Conservation (phyloP, 2,797 vertebrate species). For the Florisuga fusca region DNA sequence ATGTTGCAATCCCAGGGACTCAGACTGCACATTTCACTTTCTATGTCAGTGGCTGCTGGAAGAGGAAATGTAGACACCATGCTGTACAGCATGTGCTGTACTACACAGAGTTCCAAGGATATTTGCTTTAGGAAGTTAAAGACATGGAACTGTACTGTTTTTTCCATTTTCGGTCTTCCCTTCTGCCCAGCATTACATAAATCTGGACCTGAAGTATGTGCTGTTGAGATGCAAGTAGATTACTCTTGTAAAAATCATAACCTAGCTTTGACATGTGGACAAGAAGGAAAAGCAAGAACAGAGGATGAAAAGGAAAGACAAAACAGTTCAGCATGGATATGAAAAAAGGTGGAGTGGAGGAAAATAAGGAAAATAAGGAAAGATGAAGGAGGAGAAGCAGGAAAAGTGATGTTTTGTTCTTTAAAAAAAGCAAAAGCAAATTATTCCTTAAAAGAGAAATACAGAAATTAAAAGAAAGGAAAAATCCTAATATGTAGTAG, state of each 20-base stretch:
- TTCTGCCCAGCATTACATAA: not conserved
- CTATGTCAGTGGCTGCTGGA: not conserved
- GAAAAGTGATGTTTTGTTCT: not conserved
- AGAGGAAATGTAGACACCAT: not conserved
- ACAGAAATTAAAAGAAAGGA: not conserved
- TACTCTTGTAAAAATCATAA: not conserved
- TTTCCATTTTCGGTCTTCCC: not conserved
- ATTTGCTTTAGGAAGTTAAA: not conserved
- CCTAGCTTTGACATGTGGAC: not conserved
- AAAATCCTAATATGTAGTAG: not conserved
- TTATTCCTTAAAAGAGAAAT: not conserved
- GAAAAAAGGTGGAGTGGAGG: not conserved
- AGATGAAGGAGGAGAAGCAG: not conserved
- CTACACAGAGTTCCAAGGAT: not conserved
- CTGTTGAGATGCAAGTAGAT: not conserved
- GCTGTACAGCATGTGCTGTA: not conserved
- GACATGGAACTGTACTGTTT: not conserved
- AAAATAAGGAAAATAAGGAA: not conserved
- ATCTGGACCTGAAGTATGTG: not conserved
- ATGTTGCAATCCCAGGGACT: not conserved
- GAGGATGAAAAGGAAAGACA: not conserved
- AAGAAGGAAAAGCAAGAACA: not conserved
- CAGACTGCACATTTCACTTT: not conserved
- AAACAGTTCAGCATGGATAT: rapidly evolving
- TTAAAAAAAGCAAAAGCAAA: not conserved